Base-by-base conservation (phyloP, 2,888 invertebrate genomes). In the Melieria crassipennis region DNA sequence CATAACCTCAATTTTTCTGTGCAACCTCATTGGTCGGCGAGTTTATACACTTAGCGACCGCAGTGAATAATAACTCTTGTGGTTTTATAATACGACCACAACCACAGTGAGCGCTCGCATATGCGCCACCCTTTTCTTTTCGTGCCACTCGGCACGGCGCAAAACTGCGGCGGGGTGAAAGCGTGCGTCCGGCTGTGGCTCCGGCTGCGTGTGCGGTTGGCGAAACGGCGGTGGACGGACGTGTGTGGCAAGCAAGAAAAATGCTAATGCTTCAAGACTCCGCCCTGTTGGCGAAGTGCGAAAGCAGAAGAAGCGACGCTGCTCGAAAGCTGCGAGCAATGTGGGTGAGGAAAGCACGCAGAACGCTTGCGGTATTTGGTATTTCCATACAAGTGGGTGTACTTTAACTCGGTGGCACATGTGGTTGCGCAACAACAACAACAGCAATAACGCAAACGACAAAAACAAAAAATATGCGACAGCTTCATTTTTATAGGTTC, bases 51-150 rank as follows among this genome's bases (percentile, higher is more conserved):
- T 79, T 79, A 13, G 52, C 79, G 77, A 82, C 82, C 82, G 77
- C 82, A 82, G 80, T 78, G 78, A 80, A 78, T 80, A 81, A 82
- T 82, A 82, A 82, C 70, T 77, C 73, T 76, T 79, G 76, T 60
- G 78, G 78, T 77, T 78, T 79, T 79, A 76, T 83, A 82, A 82
- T 81, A 79, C 80, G 83, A 83, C 83, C 83, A 76, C 83, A 83
- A 80, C 55, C 64, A 64, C 61, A 70, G 16, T 13, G 30, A 10
- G 7, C 57, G 9, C 52, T 52, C 7, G 52, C 9, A 7, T 13
- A 7, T 9, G 10, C 52, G 13, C 52, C 61, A 61, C 61, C 61
- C 61, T 61, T 61, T 61, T 61, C 11, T 10, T 61, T 58, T 11
- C 10, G 16, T 52, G 52, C 52, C 52, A n/a, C 52, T 30, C 30